Evolutionary conservation across 2,797 vertebrate species (phyloP), one percentile per base, ranked within the genome.

Genomic region (Otolemur crassicaudatus): DNA sequence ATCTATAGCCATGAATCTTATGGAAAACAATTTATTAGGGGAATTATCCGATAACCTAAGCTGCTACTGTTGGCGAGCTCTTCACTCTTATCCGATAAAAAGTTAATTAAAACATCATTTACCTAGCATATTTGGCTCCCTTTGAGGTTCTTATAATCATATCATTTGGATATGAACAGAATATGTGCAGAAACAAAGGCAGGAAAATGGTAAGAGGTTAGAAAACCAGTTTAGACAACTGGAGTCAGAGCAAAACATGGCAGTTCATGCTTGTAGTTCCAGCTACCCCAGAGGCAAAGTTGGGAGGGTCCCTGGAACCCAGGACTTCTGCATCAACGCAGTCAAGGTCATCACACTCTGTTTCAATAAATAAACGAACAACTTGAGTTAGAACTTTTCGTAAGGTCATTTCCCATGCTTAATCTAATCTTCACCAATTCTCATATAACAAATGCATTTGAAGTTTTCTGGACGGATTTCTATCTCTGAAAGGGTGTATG

Each of bases 51-150:
- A 72, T 81, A 77, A 67, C 1, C 1, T 76, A 75, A 85, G 4
- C 7, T 13, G 1, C 2, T 23, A 46, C 4, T 49, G n/a, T n/a
- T 85, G 7, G 22, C 19, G 61, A 81, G 37, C 58, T 43, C 17
- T 81, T 63, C 10, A 23, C 16, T 14, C 3, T 31, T 70, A 31
- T 11, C 58, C 72, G 84, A 73, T 61, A 27, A 65, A 84, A 91
- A 69, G 10, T 76, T 94, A 87, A 91, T 96, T 90, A 75, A 61
- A 81, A 40, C 11, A 53, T 76, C 7, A 70, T 20, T 90, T 22
- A 75, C 22, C 4, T 37, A 46, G n/a, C n/a, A 49, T 76, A 58
- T 13, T 14, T 49, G 16, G 2, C 5, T 90, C 14, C 53, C 87
- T 80, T 53, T 93, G 43, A 76, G 77, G 7, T 75, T 60, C 13